Conservation (phyloP, 2,888 invertebrate species). For the Drosophila paranaensis region DNA sequence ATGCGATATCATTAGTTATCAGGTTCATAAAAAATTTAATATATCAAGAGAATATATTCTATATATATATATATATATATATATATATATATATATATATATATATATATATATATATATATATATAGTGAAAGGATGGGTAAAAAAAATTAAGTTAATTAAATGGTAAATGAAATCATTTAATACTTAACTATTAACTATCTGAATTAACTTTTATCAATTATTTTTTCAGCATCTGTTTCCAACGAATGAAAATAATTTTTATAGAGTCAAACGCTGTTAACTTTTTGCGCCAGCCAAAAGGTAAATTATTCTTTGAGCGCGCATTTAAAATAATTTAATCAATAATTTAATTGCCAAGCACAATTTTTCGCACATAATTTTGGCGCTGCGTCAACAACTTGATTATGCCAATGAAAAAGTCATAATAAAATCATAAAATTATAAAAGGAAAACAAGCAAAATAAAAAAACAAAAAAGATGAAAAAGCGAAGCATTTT, state of each 20-base stretch:
- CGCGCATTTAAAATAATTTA: slow-evolving; percentile 20
- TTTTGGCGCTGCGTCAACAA: slow-evolving; percentile 34
- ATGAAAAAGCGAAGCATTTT: slow-evolving; percentile 17
- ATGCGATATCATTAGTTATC: no score
- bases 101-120: not conserved
- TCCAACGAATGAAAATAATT: not conserved
- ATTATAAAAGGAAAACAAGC: slow-evolving; percentile 13
- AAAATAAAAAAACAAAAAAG: not conserved
- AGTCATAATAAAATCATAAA: slow-evolving; percentile 37
- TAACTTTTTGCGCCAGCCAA: no score
- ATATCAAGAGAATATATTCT: not conserved
- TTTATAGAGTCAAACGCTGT: not conserved
- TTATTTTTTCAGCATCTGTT: not conserved
- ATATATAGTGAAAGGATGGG: no score
- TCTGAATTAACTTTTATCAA: not conserved
- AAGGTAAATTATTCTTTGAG: not conserved
- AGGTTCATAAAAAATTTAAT: no score
- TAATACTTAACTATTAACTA: no score
- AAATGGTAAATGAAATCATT: no score
- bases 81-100: no score
- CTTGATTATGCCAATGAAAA: slow-evolving; percentile 50
- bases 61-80: no score
- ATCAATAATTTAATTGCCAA: slow-evolving; percentile 52
- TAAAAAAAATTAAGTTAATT: not conserved
- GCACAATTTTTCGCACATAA: slow-evolving; percentile 42